Evolutionary conservation across 2,113 vertebrate genomes (phyloP), one percentile per base, ranked within the genome.

Genomic region (Myotis davidii): DNA sequence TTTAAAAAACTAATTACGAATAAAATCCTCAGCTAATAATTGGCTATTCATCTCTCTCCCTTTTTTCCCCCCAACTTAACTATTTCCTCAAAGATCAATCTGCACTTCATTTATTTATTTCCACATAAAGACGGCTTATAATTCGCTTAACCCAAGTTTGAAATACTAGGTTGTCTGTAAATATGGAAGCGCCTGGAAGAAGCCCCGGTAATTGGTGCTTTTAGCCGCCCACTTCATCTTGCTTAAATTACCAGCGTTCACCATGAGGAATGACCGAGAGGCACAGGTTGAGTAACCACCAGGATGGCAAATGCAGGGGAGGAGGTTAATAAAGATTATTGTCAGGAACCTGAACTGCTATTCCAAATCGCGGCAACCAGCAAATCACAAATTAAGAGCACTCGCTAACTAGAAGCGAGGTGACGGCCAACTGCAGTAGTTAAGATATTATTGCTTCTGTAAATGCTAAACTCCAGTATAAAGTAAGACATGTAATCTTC

Each of bases 401-500:
- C 88, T 96, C 72, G 67, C 93, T 96, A 96, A 96, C 93, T 94
- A 94, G 96, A 96, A 97, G 97, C 94, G n/a, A 98, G 96, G 97
- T 97, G 97, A 98, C 94, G 97, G 97, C 93, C 97, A 98, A 97
- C 91, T 96, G 94, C 91, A 59, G 98, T 96, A 98, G 98, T 98
- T 97, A 98, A 98, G 98, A 97, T 97, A 92, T 98, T 98, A 98
- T 86, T 97, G 98, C 98, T 98, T 98, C 98, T 98, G 98, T 98
- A 98, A 98, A 98, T 90, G 98, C 97, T 96, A 97, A 98, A 96
- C 95, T 95, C 88, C 94, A 97, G 94, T 97, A 98, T 98, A 98
- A 98, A 98, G 98, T 94, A 97, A 97, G 98, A 98, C 94, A 96
- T 94, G 97, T 98, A 98, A 98, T 98, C 98, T 98, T 98, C 97